Base-by-base conservation (phyloP, 2,888 invertebrate genomes). In the Stenodera caucasica region DNA sequence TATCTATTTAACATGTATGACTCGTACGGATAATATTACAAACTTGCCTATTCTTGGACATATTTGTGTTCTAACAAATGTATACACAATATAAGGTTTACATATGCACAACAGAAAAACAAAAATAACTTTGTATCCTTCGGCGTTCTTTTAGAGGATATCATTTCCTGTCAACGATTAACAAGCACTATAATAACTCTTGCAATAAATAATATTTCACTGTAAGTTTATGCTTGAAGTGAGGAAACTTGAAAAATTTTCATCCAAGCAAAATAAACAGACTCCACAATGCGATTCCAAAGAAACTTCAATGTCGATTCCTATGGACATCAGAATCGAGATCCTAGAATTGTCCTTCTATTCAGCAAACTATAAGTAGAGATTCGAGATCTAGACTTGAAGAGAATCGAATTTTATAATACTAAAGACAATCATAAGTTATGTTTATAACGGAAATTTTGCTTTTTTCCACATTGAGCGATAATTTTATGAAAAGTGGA, bases 101-200 rank as follows among this genome's bases (percentile, higher is more conserved):
- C 18, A 45, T 21, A 45, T 21, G 12, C 3, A 23, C 45, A 45
- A 23, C 12, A 23, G 11, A 45, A 45, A 23, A 21, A 45, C 12
- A 45, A 45, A 45, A 21, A 45, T 2, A 11, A 11, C 2, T 45
- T 18, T 23, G 45, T 23, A 45, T 45, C 45, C 45, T 45, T 45
- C 45, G 45, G 45, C 45, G 23, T 45, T 45, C 45, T 45, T 45
- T 53, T 50, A 6, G 53, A 18, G 49, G n/a, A 49, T 40, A 29
- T 51, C 59, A 55, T 51, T 59, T 59, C 45, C 45, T 45, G 21
- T 45, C 45, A 45, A 21, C 23, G 3, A n/a, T 45, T 23, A 45
- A 45, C 23, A 45, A 18, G 12, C 21, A 23, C 12, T 23, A 45
- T 45, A 45, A 45, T 45, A 18, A 40, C 15, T 40, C 9, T 40